Evolutionary conservation across 37 sponge, comb jelly and placozoan species (phyloP), one percentile per base, ranked within the genome.

Genomic region (Chondrilla cf. caribensis): DNA sequence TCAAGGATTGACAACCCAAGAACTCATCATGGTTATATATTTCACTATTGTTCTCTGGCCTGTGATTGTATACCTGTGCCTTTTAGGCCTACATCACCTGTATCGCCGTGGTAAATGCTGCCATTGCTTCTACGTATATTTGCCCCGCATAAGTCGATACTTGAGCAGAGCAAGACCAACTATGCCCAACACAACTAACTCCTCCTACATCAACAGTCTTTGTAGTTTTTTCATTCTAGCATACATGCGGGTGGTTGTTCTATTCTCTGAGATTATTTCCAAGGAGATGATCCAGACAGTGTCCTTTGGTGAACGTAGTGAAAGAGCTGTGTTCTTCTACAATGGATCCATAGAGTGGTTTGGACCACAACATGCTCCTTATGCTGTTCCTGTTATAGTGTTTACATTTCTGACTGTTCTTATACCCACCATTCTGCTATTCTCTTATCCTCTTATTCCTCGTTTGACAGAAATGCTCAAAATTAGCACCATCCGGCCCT

Each of bases 341-440:
- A 73, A 73, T 40, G 76, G 44, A 17, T 36, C 42, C 40, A 43
- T 24, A 1, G 24, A 37, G 1, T 73, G 41, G 41, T 73, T 73
- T 39, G 76, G 36, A 22, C 21, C 3, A 2, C 1, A 42, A 2
- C 76, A 73, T 42, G 41, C 44, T 43, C 44, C 41, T n/a, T 73
- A 73, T 73, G 76, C 44, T 73, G 76, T 42, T 19, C 76, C 76
- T 17, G 36, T 73, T 22, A n/a, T 73, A n/a, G 21, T 73, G 2
- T 43, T 21, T 24, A 36, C 76, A 1, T 3, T 73, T 39, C n/a
- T 73, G 15, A 40, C 44, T 18, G 41, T 73, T 5, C 2, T 73
- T 21, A 39, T 42, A 19, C 76, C 76, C 41, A 43, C 44, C 17
- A 19, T 73, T 21, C 21, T 73, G 1, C 43, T 73, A 37, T 15